Base-by-base conservation (phyloP, 2,888 invertebrate species). In the Nematopogon swammerdamellus region DNA sequence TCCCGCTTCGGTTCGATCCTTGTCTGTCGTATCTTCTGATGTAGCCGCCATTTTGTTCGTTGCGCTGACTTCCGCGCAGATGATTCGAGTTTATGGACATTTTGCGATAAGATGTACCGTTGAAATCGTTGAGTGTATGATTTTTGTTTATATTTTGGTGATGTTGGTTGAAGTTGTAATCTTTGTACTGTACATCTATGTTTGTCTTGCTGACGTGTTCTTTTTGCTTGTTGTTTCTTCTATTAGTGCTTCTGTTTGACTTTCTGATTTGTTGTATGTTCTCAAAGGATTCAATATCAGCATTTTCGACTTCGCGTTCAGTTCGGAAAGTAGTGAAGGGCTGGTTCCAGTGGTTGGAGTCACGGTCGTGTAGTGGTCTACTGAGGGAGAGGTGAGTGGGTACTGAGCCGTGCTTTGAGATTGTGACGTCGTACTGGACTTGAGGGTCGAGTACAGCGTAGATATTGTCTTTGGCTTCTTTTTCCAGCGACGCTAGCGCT, bases 401-500 rank as follows among this genome's bases (percentile, higher is more conserved):
- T 66, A 77, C 77, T 57, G 79, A 77, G 62, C 80, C 80, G 61
- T 71, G 69, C 62, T 79, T 75, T 64, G 76, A 80, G 61, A 80
- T 80, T 58, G 77, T 79, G 65, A 80, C 70, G 64, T 80, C 80
- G 66, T 80, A 80, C 62, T 80, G 79, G 64, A 80, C 72, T 67
- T 77, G 79, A 65, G 80, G 80, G 60, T 80, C 80, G 59, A 80
- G 61, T 57, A 80, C 74, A 69, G 80, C 79, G 70, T 80, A 80
- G 53, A 80, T 79, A 65, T 80, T 80, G 65, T 80, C 80, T 76
- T 80, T 80, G 72, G 80, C 79, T 76, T 74, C 72, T 71, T 65
- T 71, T 67, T 76, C 79, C 70, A 79, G 65, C 66, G 79, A 70
- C 62, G 72, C 62, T 57, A 75, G 64, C 62, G 75, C 72, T 64